A percentile compares a stretch with the other conserved stretches of the same genome.
Conservation (phyloP, 1,140 invertebrate genomes). For the Galleria mellonella region DNA sequence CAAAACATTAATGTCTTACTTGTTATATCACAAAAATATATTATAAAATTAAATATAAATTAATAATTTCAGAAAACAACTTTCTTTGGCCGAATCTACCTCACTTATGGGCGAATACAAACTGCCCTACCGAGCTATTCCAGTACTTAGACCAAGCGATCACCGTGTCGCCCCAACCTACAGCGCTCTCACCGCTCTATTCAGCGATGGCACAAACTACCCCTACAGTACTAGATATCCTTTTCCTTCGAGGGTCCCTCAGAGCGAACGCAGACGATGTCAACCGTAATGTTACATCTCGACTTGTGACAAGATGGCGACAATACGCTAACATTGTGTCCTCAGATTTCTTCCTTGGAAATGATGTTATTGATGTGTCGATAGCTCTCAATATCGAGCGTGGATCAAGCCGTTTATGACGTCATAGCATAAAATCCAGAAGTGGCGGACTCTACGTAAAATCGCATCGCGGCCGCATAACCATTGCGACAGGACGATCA, state of each 20-base stretch:
- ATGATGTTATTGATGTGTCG: conserved; percentile 82
- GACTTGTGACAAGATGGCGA: conserved; percentile 78
- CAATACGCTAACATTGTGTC: conserved; percentile 83
- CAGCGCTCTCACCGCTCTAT: conserved; percentile 76
- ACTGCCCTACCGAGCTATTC: conserved; percentile 70
- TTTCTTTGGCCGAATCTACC: conserved; percentile 83
- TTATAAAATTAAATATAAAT: neutral
- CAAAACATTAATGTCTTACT: no score
- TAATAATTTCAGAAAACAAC: conserved; percentile 74
- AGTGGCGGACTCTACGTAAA: conserved; percentile 39
- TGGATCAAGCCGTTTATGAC: conserved; percentile 49
- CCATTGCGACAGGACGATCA: conserved; percentile 16
- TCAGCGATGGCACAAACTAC: conserved; percentile 89
- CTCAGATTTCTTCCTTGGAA: conserved; percentile 86
- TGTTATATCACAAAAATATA: no score
- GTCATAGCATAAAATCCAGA: conserved; percentile 21
- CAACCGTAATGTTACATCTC: conserved; percentile 80
- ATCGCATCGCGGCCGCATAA: conserved; percentile 4
- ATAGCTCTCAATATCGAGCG: conserved; percentile 76
- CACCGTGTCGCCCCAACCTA: conserved; percentile 40
- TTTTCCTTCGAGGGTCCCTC: conserved; percentile 79
- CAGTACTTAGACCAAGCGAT: conserved; percentile 75
- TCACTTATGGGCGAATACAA: conserved; percentile 81
- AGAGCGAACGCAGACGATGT: conserved; percentile 81
- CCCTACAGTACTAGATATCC: conserved; percentile 80